A percentile compares a stretch with the other conserved stretches of the same genome.
These are phyloP conservation scores for Orgyia antiqua DNA, from an alignment of 2,888 invertebrate genomes.

Conservation along the genomic window DNA sequence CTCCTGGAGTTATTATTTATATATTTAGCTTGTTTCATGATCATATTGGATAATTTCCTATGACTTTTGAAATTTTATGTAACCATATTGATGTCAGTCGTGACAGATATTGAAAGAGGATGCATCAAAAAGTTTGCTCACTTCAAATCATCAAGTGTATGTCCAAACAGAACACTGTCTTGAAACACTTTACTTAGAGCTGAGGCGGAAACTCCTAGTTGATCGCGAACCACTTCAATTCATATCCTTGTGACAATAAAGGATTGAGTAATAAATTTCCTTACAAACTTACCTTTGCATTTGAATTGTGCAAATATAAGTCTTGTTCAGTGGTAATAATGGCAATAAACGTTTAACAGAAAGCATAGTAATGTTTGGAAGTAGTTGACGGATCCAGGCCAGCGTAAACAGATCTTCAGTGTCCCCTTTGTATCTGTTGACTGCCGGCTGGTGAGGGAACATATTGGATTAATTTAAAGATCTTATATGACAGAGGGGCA, in stretches of 20 bases:
- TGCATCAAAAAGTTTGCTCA: slow-evolving; percentile 27
- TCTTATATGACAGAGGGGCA: slow-evolving; percentile 45
- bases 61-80: slow-evolving; percentile 26
- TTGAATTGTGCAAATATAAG: slow-evolving; percentile 7
- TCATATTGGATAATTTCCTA: slow-evolving; percentile 18
- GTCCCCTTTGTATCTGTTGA: slow-evolving; percentile 21
- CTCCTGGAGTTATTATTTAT: slow-evolving; percentile 14
- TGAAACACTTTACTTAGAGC: slow-evolving; percentile 47
- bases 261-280: slow-evolving; percentile 70
- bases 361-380: slow-evolving; percentile 28
- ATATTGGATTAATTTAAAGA: slow-evolving; percentile 48
- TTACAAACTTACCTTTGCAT: slow-evolving; percentile 40
- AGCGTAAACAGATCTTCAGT: slow-evolving; percentile 36
- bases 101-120: slow-evolving; percentile 19
- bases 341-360: slow-evolving; percentile 6
- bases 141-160: slow-evolving; percentile 19
- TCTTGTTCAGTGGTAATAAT: slow-evolving; percentile 5
- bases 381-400: slow-evolving; percentile 27
- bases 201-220: slow-evolving; percentile 72
- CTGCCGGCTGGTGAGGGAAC: slow-evolving; percentile 31
- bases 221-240: slow-evolving; percentile 75
- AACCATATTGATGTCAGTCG: slow-evolving; percentile 19
- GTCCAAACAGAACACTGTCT: slow-evolving; percentile 35
- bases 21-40: slow-evolving; percentile 19
- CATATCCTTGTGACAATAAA: slow-evolving; percentile 72